A percentile compares a stretch with the other conserved stretches of the same genome.
Evolutionary conservation across 2,113 vertebrate species (phyloP).

Genomic region (Chaetorhynchus papuensis): DNA sequence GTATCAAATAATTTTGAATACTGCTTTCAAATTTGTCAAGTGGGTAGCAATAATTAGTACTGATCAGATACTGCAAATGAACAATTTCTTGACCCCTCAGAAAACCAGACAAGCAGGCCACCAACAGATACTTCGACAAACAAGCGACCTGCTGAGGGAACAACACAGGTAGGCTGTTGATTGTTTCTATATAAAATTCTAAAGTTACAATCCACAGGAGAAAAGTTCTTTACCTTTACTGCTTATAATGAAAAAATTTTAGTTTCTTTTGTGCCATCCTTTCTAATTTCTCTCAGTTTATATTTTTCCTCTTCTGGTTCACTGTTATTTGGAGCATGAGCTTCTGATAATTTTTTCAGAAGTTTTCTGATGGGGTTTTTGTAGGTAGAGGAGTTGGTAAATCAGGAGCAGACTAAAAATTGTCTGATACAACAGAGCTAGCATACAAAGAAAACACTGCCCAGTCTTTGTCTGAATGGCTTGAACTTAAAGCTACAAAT

Average conservation of each 20-base stretch:
- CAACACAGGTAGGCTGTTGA: conserved; percentile 68
- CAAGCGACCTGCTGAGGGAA: conserved; percentile 72
- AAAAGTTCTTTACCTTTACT: neutral
- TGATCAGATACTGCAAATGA: conserved; percentile 23
- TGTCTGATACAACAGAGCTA: neutral
- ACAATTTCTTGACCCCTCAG: conserved; percentile 65
- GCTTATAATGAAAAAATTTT: neutral
- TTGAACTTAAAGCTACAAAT: neutral
- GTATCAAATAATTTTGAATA: neutral
- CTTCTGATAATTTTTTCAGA: conserved; percentile 8
- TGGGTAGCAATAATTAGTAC: neutral
- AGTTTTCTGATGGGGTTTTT: neutral
- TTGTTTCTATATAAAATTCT: conserved; percentile 19
- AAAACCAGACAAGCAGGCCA: conserved; percentile 71
- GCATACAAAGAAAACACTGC: neutral
- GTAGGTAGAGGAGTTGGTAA: neutral
- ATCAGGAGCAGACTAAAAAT: neutral
- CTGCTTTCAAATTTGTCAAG: neutral
- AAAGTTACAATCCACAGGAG: conserved; percentile 44
- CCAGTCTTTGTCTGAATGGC: neutral
- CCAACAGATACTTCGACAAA: conserved; percentile 68
- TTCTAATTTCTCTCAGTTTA: neutral
- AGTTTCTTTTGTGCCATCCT: neutral
- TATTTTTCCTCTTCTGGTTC: neutral
- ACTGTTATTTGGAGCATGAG: neutral